phyloP scores from a whole-genome alignment of 2,113 vertebrate species.

The Hipposideros armiger region DNA sequence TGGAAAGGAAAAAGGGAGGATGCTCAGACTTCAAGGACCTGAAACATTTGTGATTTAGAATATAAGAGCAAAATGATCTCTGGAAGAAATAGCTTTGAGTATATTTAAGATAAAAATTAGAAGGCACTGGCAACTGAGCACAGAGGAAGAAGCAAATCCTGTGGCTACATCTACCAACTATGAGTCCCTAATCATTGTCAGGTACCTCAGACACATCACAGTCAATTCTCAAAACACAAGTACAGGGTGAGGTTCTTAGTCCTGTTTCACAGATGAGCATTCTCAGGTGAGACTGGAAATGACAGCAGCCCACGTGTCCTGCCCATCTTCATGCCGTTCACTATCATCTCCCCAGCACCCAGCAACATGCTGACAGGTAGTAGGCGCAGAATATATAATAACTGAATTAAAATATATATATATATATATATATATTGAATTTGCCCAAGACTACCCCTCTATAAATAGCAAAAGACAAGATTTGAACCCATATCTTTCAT shows the following conservation, averaged over 20 bases:
- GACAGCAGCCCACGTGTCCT: no score
- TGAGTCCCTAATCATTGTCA: not conserved
- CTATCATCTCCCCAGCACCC: not conserved
- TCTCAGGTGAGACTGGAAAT: not conserved
- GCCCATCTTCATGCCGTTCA: not conserved
- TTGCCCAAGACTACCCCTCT: not conserved
- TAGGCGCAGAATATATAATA: not conserved
- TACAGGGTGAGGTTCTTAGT: not conserved
- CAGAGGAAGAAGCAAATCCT: not conserved
- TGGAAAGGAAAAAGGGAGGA: not conserved
- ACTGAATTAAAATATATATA: not conserved
- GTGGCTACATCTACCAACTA: not conserved
- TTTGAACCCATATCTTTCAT: not conserved
- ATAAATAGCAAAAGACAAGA: conserved; percentile 2
- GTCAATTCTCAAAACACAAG: not conserved
- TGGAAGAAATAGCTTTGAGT: not conserved
- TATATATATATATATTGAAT: not conserved
- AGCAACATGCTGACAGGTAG: not conserved
- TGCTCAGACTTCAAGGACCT: not conserved
- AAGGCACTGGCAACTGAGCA: not conserved
- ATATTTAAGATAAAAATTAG: not conserved
- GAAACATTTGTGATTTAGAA: not conserved
- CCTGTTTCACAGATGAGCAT: not conserved
- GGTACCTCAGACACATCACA: not conserved
- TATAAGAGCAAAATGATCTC: not conserved